Percentiles rank a stretch among this genome's conserved stretches.
phyloP scores from a whole-genome alignment of 2,113 vertebrate species.

The Trichechus manatus region DNA sequence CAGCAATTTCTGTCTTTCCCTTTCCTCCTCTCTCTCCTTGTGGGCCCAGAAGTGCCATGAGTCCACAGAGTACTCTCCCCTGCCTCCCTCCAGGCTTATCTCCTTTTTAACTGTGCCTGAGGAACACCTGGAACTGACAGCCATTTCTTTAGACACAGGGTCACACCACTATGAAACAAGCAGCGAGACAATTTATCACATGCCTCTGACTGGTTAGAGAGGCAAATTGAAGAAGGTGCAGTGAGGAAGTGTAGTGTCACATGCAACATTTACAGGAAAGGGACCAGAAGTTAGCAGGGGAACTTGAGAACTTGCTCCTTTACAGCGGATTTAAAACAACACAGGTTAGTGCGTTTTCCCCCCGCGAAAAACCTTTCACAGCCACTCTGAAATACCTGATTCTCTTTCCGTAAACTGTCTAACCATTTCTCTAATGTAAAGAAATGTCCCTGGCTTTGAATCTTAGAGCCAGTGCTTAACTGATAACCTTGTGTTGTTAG shows the following conservation, averaged over 20 bases:
- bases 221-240: constrained; percentile 81
- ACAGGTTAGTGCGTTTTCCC: constrained; percentile 85
- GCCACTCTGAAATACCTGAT: rapidly evolving
- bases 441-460: not conserved
- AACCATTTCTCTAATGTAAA: not conserved
- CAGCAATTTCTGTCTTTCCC: not conserved
- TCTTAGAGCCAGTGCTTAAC: rapidly evolving
- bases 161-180: not conserved
- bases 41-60: not conserved
- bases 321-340: constrained; percentile 73
- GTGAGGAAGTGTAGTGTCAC: constrained; percentile 88
- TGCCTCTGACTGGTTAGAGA: constrained; percentile 55
- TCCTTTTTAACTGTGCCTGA: not conserved
- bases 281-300: constrained; percentile 80
- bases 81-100: not conserved
- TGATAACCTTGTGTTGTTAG: not conserved
- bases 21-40: not conserved
- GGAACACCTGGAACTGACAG: not conserved
- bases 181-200: constrained; percentile 69
- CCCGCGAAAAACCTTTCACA: constrained; percentile 26
- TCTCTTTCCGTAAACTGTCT: not conserved
- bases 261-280: constrained; percentile 87
- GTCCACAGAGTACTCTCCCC: not conserved
- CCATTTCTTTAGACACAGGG: not conserved
- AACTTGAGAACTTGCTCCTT: constrained; percentile 76